Evolutionary conservation across 2,888 invertebrate species (phyloP), one percentile per base, ranked within the genome.

Genomic region (Arrhopalites spinosus): DNA sequence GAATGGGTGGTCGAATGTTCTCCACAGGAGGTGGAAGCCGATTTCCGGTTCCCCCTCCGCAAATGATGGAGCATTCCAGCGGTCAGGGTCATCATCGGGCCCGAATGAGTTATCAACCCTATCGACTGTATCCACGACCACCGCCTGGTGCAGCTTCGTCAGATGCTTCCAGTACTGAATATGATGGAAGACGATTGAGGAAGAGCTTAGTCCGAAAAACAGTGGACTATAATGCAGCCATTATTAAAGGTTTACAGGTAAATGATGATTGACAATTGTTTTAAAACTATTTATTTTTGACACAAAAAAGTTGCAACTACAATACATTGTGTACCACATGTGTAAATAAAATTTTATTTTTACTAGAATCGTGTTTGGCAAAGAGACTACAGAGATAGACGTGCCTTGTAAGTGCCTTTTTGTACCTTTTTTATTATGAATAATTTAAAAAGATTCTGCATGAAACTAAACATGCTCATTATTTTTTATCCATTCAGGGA

Each of bases 181-280:
- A 96, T 85, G 97, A 98, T 89, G 98, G 97, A 77, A 96, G 98
- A 88, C 90, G 96, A 81, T 89, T 97, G 83, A 88, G 98, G 84
- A 98, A 98, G 88, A 95, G 96, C 83, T 95, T 97, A 80, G 96
- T 97, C 91, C 89, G 98, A 83, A 97, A 97, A 88, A 98, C 98
- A 45, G 96, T 98, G 73, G 98, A 98, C 88, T 98, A 98, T 86
- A 98, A 98, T 89, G 92, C 96, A 25, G 91, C 98, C 50, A 93
- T 98, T 84, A 93, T 97, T 78, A 93, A 93, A 86, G 93, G 93
- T 84, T 86, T 98, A 84, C 95, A 98, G 90, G 93, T 93, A 86
- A 86, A 85, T 84, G n/a, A 36, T 43, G 13, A 7, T 43, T 36
- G 20, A 66, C n/a, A 64, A 75, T 70, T 59, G 59, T 13, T 74